Evolutionary conservation across 2,113 vertebrate genomes (phyloP).

Genomic region (Chauna torquata): DNA sequence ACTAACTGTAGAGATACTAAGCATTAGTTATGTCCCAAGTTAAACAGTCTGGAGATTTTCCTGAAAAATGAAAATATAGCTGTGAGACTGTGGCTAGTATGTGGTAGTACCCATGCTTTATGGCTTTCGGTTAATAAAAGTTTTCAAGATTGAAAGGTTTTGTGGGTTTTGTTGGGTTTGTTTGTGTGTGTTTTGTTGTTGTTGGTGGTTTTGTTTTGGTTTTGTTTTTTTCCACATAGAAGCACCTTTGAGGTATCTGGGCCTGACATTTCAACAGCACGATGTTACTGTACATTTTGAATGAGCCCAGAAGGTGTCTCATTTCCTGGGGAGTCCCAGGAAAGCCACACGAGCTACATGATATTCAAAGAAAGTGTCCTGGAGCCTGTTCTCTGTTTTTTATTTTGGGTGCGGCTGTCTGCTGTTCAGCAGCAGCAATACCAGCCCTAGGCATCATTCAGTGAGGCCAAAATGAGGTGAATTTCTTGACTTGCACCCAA

Average conservation of each 20-base stretch:
- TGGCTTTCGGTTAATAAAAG: background rate
- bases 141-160: background rate
- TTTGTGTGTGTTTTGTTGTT: background rate
- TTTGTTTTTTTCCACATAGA: background rate
- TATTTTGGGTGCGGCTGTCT: background rate
- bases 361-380: background rate
- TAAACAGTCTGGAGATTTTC: background rate
- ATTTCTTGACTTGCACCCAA: background rate
- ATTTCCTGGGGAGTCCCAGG: background rate
- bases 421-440: background rate
- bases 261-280: background rate
- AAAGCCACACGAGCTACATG: fast-evolving
- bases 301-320: background rate
- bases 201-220: background rate
- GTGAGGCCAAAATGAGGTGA: background rate
- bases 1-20: background rate
- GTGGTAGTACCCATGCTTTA: background rate
- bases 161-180: background rate
- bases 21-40: background rate
- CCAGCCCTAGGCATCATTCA: background rate
- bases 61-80: background rate
- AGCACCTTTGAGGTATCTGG: background rate
- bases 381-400: background rate
- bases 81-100: background rate
- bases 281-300: background rate